Evolutionary conservation across 2,113 vertebrate species (phyloP).

Genomic region (Mugil cephalus): DNA sequence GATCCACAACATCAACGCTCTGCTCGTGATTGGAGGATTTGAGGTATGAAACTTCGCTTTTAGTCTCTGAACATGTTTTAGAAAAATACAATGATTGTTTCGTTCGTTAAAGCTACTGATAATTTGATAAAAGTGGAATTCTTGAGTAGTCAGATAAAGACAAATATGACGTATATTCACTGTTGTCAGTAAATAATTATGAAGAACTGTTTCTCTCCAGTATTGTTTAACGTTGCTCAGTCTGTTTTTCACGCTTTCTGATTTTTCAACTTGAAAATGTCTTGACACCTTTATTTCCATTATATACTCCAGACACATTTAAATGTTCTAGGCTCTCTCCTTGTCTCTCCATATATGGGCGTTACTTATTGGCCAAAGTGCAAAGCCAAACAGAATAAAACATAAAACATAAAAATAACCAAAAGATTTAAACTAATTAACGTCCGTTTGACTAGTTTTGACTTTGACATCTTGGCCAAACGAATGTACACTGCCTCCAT

Average conservation of each 20-base stretch:
- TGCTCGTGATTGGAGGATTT: conserved; percentile 94
- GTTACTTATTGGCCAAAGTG: conserved; percentile 20
- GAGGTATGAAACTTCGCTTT: conserved; percentile 83
- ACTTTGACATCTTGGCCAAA: conserved; percentile 31
- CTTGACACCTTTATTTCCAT: background rate
- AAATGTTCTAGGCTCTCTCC: conserved; percentile 2
- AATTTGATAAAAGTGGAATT: background rate
- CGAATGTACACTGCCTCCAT: background rate
- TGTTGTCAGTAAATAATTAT: background rate
- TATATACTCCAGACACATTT: background rate
- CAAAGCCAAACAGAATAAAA: conserved; percentile 36
- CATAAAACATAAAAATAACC: no score
- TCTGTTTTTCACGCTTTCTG: conserved; percentile 7
- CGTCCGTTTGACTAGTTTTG: background rate
- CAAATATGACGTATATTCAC: background rate
- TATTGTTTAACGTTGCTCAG: conserved; percentile 5
- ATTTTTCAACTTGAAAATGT: conserved; percentile 12
- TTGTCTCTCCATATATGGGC: background rate
- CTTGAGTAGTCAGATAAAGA: background rate
- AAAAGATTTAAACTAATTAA: no score
- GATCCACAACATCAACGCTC: conserved; percentile 88
- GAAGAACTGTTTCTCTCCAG: background rate
- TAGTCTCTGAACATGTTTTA: background rate
- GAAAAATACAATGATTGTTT: background rate
- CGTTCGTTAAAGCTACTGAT: conserved; percentile 2